phyloP scores from a whole-genome alignment of 1,140 invertebrate genomes.

The Dendrolimus kikuchii region DNA sequence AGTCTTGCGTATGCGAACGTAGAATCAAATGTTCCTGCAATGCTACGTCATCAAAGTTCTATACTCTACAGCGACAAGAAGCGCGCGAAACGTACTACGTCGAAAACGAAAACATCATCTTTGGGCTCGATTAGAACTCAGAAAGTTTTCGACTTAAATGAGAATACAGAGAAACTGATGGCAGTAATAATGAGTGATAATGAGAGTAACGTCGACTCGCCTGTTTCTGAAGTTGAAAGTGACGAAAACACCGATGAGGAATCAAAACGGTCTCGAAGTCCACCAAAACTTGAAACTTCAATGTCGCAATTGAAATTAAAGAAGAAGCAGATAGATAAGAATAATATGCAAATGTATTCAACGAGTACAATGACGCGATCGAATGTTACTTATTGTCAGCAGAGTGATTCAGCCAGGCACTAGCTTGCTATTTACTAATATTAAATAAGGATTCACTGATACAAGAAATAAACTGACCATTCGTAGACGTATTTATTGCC shows the following conservation, averaged over 20 bases:
- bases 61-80: conserved; percentile 27
- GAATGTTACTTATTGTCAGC: conserved; percentile 26
- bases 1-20: conserved; percentile 36
- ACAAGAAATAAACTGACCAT: no score
- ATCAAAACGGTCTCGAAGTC: conserved; percentile 26
- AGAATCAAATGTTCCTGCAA: conserved; percentile 39
- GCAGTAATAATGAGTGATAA: conserved; percentile 41
- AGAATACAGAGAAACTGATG: conserved; percentile 50
- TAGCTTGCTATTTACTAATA: no score
- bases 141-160: conserved; percentile 49
- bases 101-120: conserved; percentile 30
- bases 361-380: conserved; percentile 36
- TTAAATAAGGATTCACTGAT: no score
- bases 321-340: conserved; percentile 6
- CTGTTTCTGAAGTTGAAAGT: conserved; percentile 5
- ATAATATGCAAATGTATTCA: conserved; percentile 22
- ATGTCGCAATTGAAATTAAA: conserved; percentile 44
- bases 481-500: no score
- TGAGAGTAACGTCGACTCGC: conserved; percentile 24
- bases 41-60: conserved; percentile 34
- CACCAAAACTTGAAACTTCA: conserved; percentile 47
- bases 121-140: conserved; percentile 32
- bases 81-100: conserved; percentile 9
- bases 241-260: conserved; percentile 4
- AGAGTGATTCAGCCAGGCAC: conserved; percentile 26